Base-by-base conservation (phyloP, 92 coral and sea anemone species). In the Diadumene lineata region DNA sequence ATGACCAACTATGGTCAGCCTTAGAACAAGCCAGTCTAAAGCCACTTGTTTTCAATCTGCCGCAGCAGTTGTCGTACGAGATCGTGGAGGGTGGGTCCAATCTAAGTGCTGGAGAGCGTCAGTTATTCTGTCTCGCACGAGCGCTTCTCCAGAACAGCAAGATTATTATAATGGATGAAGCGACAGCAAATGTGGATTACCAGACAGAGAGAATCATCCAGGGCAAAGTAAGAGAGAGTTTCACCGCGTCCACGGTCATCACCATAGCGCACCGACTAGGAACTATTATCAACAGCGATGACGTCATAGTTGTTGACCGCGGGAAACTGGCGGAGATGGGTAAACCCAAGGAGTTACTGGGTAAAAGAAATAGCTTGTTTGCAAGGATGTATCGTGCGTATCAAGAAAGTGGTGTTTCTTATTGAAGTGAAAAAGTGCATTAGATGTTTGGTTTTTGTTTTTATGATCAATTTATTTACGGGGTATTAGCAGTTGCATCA, bases 251-350 rank as follows among this genome's bases (percentile, higher is more conserved):
- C 43, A 78, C 82, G 1, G 82, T 78, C 13, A 22, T 78, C 17
- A 68, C 69, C n/a, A 78, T 78, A 18, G 82, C 82, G 26, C 82
- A 78, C 68, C 82, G 82, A 53, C 82, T 78, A 25, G 74, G 75
- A 8, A 78, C 75, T 57, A 78, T 78, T 9, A 78, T 78, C 66
- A 63, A 78, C 62, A 67, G 82, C 31, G 82, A 78, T 68, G 34
- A 68, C 33, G 50, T 78, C 10, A 33, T 78, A 31, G 75, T 78
- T 18, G 34, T 78, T 44, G 82, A 78, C 30, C 62, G 76, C 28
- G 82, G 82, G 28, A 57, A 61, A 58, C 68, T 78, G 75, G 82
- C 55, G 63, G 82, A 78, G 75, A 78, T 44, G 53, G 82, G 82
- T 1, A 29, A 24, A 7, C 82, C 82, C 0, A 58, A 56, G 26